phyloP scores from a whole-genome alignment of 2,888 invertebrate genomes.

The Siphonodentalium dalli region DNA sequence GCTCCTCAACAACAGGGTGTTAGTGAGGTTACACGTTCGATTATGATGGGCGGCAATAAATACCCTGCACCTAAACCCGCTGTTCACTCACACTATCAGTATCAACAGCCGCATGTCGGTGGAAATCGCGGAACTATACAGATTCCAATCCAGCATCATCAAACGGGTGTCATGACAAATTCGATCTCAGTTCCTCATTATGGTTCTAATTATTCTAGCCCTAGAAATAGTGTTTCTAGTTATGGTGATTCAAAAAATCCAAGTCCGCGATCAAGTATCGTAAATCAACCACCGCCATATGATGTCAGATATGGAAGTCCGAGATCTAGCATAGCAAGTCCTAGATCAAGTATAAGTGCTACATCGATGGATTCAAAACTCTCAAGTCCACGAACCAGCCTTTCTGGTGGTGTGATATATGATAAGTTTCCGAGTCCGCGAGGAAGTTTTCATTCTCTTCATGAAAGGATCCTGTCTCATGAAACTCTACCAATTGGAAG shows the following conservation, averaged over 20 bases:
- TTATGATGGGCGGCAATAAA: constrained; percentile 39
- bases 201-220: constrained; percentile 50
- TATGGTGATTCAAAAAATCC: constrained; percentile 55
- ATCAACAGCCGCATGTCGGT: constrained; percentile 1
- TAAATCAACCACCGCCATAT: constrained; percentile 45
- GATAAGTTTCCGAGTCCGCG: constrained; percentile 65
- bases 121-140: constrained; percentile 17
- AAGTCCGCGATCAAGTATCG: constrained; percentile 51
- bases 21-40: constrained; percentile 31
- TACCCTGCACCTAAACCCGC: constrained; percentile 38
- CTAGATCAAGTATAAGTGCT: constrained; percentile 63
- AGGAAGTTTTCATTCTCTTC: constrained; percentile 59
- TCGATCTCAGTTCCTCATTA: constrained; percentile 25
- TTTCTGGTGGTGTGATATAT: constrained; percentile 49
- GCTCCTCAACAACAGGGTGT: no score
- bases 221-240: constrained; percentile 61
- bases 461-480: constrained; percentile 36
- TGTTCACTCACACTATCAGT: constrained; percentile 6
- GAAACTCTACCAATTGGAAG: constrained; percentile 26
- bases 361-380: constrained; percentile 68
- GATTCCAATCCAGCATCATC: constrained; percentile 12
- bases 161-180: constrained; percentile 27
- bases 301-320: constrained; percentile 42
- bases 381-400: constrained; percentile 65
- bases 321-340: constrained; percentile 50